A percentile compares a stretch with the other conserved stretches of the same genome.
These are phyloP conservation scores for Diarsia dahlii DNA, from an alignment of 2,888 invertebrate genomes.

Conservation along the genomic window DNA sequence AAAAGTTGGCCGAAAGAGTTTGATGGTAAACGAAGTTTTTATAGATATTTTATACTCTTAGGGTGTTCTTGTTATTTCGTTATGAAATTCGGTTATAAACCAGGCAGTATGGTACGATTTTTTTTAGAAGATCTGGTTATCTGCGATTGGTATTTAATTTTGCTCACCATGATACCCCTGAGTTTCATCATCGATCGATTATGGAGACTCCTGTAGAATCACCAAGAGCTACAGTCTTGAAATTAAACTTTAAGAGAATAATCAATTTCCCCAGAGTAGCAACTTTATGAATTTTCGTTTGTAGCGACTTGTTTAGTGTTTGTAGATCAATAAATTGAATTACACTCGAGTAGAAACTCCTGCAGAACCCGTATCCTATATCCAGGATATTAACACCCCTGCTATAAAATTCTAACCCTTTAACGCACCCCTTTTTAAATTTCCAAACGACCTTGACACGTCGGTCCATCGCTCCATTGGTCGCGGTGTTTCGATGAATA, in stretches of 20 bases:
- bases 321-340: background rate
- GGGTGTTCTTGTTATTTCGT: background rate
- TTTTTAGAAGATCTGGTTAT: background rate
- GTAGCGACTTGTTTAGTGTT: background rate
- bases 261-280: background rate
- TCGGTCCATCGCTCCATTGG: conserved; percentile 72
- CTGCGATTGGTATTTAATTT: background rate
- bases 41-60: background rate
- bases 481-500: conserved; percentile 73
- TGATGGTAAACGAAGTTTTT: background rate
- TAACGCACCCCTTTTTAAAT: conserved; percentile 26
- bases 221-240: too few relatives aligned
- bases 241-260: background rate
- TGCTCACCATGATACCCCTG: background rate
- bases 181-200: background rate
- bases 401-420: conserved; percentile 25
- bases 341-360: conserved; percentile 2
- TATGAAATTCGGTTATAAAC: background rate
- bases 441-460: conserved; percentile 79
- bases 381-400: background rate
- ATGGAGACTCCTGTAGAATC: background rate
- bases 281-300: background rate
- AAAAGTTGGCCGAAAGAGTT: conserved; percentile 42
- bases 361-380: background rate
- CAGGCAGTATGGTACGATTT: background rate